Evolutionary conservation across 2,797 vertebrate species (phyloP), one percentile per base, ranked within the genome.

Genomic region (Periophthalmus magnuspinnatus): DNA sequence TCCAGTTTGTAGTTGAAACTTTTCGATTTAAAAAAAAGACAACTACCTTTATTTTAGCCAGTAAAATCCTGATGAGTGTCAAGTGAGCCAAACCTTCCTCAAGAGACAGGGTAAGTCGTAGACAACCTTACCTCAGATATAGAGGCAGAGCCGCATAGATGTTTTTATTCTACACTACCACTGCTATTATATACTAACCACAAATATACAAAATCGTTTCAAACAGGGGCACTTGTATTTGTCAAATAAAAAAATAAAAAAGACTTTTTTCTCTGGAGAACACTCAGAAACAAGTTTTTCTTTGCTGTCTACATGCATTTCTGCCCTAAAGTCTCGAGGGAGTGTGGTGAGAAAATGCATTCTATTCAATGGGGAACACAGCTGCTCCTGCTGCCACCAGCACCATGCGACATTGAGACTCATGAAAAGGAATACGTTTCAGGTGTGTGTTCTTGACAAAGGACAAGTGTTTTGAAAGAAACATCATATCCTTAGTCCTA

Each of bases 371-470:
- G 36, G 24, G 38, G 57, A 64, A 41, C 17, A 52, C 34, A 13
- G 60, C 34, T 65, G 58, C 60, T 41, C n/a, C 55, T 56, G 55
- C 64, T 55, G 28, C 32, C 67, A 16, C 22, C 66, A 10, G 52
- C 52, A 55, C 21, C 17, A 45, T 17, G 34, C 33, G 57, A 70
- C n/a, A 50, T 77, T 82, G 48, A 33, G 19, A 61, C 36, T 60
- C 38, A 62, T 47, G 55, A 69, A 70, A 58, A 57, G 48, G 58
- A 71, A 66, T 60, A 38, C 57, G 19, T 19, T 50, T 24, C 68
- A 52, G 32, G 50, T 33, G 65, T 13, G 41, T 60, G 21, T 71
- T 74, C 67, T 79, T 79, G 66, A 38, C 58, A 33, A 5, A 33
- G 54, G 59, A 76, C 5, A 34, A 67, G 33, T 56, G 38, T 66